phyloP scores from a whole-genome alignment of 1,140 invertebrate genomes.

The Battus philenor region DNA sequence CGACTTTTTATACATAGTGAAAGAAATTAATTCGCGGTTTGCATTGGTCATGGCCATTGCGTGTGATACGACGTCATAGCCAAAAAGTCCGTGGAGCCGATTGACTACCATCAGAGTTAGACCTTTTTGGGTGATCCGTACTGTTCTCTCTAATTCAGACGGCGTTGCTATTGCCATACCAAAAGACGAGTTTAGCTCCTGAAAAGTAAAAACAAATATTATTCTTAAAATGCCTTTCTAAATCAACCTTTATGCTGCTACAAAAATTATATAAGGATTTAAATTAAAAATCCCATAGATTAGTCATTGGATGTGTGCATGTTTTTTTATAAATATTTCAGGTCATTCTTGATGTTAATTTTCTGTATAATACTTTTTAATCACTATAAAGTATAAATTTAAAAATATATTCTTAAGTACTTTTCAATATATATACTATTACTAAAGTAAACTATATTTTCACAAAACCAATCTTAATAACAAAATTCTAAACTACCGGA shows the following conservation, averaged over 20 bases:
- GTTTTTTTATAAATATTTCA: neutral
- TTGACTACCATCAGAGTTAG: constrained; percentile 60
- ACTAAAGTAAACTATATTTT: no score
- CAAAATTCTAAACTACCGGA: no score
- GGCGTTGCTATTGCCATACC: constrained; percentile 43
- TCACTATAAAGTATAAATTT: no score
- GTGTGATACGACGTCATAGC: constrained; percentile 65
- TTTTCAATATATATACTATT: no score
- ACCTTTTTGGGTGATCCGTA: constrained; percentile 57
- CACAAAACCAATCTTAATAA: no score
- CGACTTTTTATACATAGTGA: constrained; percentile 68
- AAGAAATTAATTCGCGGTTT: constrained; percentile 62
- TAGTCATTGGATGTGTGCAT: no score
- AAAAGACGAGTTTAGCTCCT: constrained; percentile 63
- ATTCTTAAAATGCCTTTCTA: no score
- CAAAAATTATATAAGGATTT: constrained; percentile 3
- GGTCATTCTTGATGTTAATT: neutral
- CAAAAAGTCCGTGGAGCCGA: constrained; percentile 56
- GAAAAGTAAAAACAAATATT: constrained; percentile 22
- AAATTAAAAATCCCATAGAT: no score
- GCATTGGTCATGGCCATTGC: constrained; percentile 70
- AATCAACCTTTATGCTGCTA: neutral
- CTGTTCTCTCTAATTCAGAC: constrained; percentile 49
- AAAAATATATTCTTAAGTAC: no score
- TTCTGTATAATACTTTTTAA: neutral